Conservation (phyloP, 2,113 vertebrate species). For the Cinclus cinclus region DNA sequence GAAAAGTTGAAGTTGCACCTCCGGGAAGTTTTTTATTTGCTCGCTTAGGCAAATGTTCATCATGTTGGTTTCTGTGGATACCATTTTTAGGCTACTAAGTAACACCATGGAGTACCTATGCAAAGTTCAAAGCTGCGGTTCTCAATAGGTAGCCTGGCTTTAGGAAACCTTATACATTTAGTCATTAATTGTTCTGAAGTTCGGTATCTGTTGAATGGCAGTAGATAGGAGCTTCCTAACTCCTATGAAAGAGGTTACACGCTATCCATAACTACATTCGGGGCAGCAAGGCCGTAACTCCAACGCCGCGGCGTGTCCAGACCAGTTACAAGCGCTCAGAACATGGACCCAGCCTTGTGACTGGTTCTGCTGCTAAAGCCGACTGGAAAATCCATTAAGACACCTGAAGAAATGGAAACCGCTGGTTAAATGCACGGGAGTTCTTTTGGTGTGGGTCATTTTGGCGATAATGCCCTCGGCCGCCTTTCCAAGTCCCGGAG, state of each 20-base stretch:
- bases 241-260: fast-evolving
- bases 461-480: fast-evolving
- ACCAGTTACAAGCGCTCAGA: neutral
- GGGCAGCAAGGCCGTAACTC: neutral
- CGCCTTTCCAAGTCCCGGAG: fast-evolving
- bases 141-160: neutral
- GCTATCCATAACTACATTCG: neutral
- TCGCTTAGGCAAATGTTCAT: neutral
- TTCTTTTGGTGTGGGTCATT: fast-evolving
- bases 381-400: neutral
- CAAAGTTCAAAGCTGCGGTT: neutral
- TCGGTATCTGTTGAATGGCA: fast-evolving
- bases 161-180: neutral
- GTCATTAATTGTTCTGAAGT: neutral
- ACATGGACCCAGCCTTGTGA: neutral
- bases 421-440: fast-evolving
- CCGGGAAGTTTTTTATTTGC: neutral
- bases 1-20: neutral
- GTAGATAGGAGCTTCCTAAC: neutral
- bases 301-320: fast-evolving
- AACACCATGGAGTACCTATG: neutral
- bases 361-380: neutral
- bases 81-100: neutral
- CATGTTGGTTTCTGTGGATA: neutral
- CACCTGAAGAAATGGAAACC: neutral